A percentile compares a stretch with the other conserved stretches of the same genome.
Conservation (phyloP, 64 coral and sea anemone species). For the Montipora capricornis region DNA sequence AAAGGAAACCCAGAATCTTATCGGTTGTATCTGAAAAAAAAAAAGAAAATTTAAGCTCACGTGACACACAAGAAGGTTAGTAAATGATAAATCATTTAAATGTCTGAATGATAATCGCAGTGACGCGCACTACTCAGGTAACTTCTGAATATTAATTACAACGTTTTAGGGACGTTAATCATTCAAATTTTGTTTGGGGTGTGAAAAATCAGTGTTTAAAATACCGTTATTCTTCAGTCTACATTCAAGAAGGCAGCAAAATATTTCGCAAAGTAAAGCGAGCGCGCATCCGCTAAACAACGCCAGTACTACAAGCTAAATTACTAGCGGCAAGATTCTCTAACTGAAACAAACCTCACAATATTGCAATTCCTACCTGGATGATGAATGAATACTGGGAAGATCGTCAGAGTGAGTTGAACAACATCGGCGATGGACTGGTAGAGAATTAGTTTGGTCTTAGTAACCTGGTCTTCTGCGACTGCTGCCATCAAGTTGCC, state of each 20-base stretch:
- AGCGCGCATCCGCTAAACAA: no score
- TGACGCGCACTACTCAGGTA: no score
- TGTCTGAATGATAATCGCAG: no score
- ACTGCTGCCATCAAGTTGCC: conserved; percentile 82
- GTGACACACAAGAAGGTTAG: background rate
- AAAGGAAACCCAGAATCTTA: conserved; percentile 85
- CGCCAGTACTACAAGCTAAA: no score
- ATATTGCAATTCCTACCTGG: conserved; percentile 61
- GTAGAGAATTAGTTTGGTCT: conserved; percentile 91
- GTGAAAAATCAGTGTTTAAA: no score
- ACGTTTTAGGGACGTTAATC: no score
- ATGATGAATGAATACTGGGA: conserved; percentile 89
- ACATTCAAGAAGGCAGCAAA: no score
- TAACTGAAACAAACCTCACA: background rate
- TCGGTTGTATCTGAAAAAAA: conserved; percentile 80
- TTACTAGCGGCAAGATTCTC: no score
- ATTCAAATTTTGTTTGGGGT: no score
- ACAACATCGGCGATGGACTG: conserved; percentile 91
- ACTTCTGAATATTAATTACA: no score
- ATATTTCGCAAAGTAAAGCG: no score
- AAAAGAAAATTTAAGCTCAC: background rate
- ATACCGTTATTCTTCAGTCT: no score
- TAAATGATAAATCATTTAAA: background rate
- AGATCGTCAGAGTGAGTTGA: conserved; percentile 87
- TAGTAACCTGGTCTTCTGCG: conserved; percentile 92